phyloP scores from a whole-genome alignment of 2,113 vertebrate genomes.

The Uropsilus gracilis region DNA sequence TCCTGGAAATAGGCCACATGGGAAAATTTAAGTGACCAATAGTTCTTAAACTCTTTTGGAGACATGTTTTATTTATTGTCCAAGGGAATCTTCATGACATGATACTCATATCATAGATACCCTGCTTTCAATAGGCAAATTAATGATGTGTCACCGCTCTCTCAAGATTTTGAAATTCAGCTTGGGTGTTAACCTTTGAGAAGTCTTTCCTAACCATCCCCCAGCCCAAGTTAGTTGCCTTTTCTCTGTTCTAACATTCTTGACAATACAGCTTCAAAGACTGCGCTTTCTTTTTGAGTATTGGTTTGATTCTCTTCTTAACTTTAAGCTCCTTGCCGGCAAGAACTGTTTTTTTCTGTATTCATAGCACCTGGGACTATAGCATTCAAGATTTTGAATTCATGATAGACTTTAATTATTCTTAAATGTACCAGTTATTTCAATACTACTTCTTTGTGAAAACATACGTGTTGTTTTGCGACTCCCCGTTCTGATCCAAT shows the following conservation, averaged over 20 bases:
- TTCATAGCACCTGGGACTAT: neutral
- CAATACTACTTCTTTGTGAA: neutral
- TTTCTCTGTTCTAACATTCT: neutral
- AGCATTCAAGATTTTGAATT: conserved; percentile 26
- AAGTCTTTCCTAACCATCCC: neutral
- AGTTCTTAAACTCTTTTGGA: neutral
- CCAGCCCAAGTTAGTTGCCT: accelerated
- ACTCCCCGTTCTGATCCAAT: conserved; percentile 54
- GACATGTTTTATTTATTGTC: conserved; percentile 15
- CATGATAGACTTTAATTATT: neutral
- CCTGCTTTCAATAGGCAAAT: neutral
- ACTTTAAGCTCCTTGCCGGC: neutral
- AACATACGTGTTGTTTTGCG: conserved; percentile 8
- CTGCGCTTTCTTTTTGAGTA: neutral
- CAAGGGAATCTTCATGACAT: neutral
- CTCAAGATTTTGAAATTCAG: neutral
- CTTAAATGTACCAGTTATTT: neutral
- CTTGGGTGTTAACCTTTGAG: neutral
- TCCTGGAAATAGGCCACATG: neutral
- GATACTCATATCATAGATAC: neutral
- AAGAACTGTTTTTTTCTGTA: neutral
- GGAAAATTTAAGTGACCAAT: neutral
- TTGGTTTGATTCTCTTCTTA: neutral
- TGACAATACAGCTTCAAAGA: neutral
- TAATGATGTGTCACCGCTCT: neutral